A percentile compares a stretch with the other conserved stretches of the same genome.
Evolutionary conservation across 2,797 vertebrate genomes (phyloP).

Genomic region (Poeciliopsis paucimaculata): DNA sequence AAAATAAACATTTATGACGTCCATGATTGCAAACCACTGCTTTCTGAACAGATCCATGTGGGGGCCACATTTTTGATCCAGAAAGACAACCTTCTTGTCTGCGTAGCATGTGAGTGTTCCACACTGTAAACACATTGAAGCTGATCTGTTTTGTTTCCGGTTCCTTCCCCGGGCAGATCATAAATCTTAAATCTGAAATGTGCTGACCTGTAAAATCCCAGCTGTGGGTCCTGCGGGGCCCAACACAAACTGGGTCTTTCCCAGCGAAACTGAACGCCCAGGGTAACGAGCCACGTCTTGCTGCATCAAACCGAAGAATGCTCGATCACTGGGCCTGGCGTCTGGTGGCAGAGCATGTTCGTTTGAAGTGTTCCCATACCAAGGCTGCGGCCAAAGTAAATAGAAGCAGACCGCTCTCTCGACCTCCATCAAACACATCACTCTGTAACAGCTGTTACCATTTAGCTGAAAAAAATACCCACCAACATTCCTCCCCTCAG

Average conservation of each 20-base stretch:
- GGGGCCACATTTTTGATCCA: background rate
- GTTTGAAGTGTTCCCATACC: slow-evolving; percentile 82
- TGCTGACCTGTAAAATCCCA: slow-evolving; percentile 72
- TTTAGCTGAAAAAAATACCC: slow-evolving; percentile 79
- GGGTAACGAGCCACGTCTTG: slow-evolving; percentile 75
- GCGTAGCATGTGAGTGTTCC: slow-evolving; percentile 20
- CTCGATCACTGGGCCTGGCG: slow-evolving; percentile 84
- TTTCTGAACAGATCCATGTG: background rate
- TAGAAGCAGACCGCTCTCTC: slow-evolving; percentile 74
- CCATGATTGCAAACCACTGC: background rate
- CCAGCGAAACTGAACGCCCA: slow-evolving; percentile 54
- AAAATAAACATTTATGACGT: background rate
- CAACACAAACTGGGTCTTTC: slow-evolving; percentile 65
- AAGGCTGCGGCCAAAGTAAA: slow-evolving; percentile 88
- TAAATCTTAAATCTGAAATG: slow-evolving; percentile 58
- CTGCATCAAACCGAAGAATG: slow-evolving; percentile 87
- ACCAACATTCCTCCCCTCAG: slow-evolving; percentile 84
- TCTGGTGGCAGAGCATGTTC: slow-evolving; percentile 81
- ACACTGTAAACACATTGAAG: slow-evolving; percentile 42
- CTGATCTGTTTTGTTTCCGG: slow-evolving; percentile 46
- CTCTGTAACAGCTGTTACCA: slow-evolving; percentile 94
- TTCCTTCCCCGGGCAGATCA: slow-evolving; percentile 45
- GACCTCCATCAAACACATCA: slow-evolving; percentile 89
- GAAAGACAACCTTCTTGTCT: background rate
- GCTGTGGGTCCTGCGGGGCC: slow-evolving; percentile 50